A percentile compares a stretch with the other conserved stretches of the same genome.
phyloP scores from a whole-genome alignment of 2,113 vertebrate genomes.

The Nyctibius bracteatus region DNA sequence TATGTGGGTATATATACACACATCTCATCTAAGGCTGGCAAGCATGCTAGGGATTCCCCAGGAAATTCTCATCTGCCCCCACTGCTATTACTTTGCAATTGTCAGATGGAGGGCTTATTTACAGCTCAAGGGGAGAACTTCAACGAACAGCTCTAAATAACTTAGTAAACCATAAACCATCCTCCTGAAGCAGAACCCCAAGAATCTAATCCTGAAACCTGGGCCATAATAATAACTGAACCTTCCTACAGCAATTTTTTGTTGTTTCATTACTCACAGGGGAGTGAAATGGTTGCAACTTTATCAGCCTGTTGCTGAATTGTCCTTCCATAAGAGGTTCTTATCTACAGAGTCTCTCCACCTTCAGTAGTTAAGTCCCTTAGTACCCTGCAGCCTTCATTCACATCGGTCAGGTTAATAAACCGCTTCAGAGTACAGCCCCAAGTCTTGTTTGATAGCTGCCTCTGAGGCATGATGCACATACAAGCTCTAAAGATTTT shows the following conservation, averaged over 20 bases:
- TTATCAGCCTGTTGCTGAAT: background rate
- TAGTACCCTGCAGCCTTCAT: background rate
- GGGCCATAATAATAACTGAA: background rate
- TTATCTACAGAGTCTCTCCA: background rate
- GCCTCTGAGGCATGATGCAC: conserved; percentile 5
- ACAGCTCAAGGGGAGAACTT: background rate
- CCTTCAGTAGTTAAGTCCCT: background rate
- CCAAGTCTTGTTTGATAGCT: conserved; percentile 12
- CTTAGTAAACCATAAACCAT: background rate
- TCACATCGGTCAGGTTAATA: conserved; percentile 50
- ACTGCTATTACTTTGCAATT: background rate
- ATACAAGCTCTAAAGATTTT: conserved; percentile 38
- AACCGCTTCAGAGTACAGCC: background rate
- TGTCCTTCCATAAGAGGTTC: background rate
- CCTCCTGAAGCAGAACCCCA: background rate
- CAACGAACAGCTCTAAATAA: background rate
- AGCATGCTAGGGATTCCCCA: background rate
- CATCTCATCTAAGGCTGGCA: background rate
- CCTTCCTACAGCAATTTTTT: background rate
- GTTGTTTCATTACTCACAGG: background rate
- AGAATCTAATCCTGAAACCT: background rate
- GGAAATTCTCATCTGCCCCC: background rate
- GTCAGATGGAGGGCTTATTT: background rate
- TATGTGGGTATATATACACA: background rate
- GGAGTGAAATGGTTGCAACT: background rate